These are phyloP conservation scores for Sterrhoptilus dennistouni DNA, from an alignment of 2,113 vertebrate genomes.

Conservation along the genomic window DNA sequence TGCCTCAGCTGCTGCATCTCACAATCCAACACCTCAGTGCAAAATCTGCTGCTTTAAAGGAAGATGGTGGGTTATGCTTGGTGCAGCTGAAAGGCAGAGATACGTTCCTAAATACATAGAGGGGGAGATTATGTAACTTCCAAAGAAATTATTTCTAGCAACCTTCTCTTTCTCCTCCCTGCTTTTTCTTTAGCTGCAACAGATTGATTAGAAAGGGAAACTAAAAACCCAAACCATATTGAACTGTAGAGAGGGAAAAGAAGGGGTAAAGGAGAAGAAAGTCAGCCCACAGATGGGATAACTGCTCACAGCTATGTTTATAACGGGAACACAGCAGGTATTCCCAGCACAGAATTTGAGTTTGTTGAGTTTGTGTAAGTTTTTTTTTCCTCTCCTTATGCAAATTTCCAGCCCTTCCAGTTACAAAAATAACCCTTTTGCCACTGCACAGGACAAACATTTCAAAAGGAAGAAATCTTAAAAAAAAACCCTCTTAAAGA, in stretches of 20 bases:
- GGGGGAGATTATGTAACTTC: neutral
- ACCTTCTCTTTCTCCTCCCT: neutral
- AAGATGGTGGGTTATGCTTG: neutral
- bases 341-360: neutral
- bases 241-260: neutral
- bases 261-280: neutral
- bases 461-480: neutral
- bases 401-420: neutral
- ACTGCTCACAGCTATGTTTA: neutral
- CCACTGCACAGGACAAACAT: neutral
- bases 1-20: neutral
- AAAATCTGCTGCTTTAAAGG: neutral
- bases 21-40: neutral
- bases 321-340: neutral
- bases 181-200: neutral
- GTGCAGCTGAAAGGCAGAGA: neutral
- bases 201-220: neutral
- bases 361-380: neutral
- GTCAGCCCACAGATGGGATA: neutral
- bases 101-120: neutral
- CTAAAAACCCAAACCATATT: neutral
- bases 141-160: neutral
- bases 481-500: neutral
- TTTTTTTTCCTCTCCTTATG: neutral
- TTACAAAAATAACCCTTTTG: slow-evolving; percentile 1